Conservation (phyloP, 1,140 invertebrate species). For the Microplitis demolitor region DNA sequence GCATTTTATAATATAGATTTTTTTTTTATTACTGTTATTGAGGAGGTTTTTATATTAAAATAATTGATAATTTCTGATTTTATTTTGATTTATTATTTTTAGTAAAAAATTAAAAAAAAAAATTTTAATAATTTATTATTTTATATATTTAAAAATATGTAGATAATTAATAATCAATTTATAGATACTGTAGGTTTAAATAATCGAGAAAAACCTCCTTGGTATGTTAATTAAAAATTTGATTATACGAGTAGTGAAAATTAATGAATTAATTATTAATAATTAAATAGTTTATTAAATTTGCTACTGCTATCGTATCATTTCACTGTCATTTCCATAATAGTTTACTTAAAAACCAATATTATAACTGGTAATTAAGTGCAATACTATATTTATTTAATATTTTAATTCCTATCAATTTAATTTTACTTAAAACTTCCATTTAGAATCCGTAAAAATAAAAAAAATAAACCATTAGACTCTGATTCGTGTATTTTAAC, state of each 20-base stretch:
- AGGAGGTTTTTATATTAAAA: background rate
- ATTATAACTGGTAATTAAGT: background rate
- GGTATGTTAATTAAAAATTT: background rate
- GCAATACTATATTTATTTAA: background rate
- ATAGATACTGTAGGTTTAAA: no score
- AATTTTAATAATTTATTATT: no score
- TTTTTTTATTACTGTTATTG: background rate
- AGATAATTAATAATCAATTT: no score
- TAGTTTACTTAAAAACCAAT: background rate
- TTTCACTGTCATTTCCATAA: background rate
- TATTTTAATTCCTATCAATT: background rate
- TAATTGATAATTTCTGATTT: background rate
- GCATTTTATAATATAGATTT: background rate
- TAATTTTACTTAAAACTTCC: background rate
- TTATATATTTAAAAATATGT: no score
- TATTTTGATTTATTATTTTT: background rate
- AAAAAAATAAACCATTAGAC: no score
- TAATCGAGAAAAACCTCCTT: no score
- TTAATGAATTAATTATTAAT: background rate
- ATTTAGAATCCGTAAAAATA: no score
- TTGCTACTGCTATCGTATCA: background rate
- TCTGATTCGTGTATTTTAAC: no score
- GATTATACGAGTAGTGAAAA: conserved; percentile 2
- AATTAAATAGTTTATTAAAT: background rate
- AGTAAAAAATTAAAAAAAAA: no score